Evolutionary conservation across 2,113 vertebrate species (phyloP).

Genomic region (Natator depressus): DNA sequence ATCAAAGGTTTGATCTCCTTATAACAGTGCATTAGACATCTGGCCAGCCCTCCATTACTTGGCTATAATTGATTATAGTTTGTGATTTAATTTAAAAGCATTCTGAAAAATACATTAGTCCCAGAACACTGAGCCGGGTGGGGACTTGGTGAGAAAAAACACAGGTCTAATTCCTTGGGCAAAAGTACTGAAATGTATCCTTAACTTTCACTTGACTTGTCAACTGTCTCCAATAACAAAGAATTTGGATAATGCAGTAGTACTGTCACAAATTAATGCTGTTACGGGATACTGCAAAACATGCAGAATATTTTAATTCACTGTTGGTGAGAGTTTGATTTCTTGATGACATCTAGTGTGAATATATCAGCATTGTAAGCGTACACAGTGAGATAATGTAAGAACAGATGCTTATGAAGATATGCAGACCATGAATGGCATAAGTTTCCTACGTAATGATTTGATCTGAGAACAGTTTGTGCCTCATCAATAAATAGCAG

Average conservation of each 20-base stretch:
- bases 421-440: fast-evolving
- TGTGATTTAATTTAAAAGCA: conserved; percentile 71
- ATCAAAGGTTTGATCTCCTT: conserved; percentile 3
- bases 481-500: fast-evolving
- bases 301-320: background rate
- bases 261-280: background rate
- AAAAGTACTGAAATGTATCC: conserved; percentile 37
- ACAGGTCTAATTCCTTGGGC: conserved; percentile 36
- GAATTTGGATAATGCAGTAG: background rate
- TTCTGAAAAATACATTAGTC: conserved; percentile 56
- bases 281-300: background rate
- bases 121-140: conserved; percentile 31
- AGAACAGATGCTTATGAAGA: fast-evolving
- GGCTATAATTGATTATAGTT: conserved; percentile 64
- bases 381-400: fast-evolving
- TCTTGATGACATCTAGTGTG: background rate
- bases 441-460: fast-evolving
- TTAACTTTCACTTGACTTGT: conserved; percentile 30
- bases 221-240: conserved; percentile 1
- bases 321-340: background rate
- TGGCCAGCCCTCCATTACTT: conserved; percentile 25
- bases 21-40: background rate
- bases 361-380: fast-evolving
- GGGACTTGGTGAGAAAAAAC: background rate
- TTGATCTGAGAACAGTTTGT: fast-evolving